Base-by-base conservation (phyloP, 2,797 vertebrate genomes). In the Spizella passerina region DNA sequence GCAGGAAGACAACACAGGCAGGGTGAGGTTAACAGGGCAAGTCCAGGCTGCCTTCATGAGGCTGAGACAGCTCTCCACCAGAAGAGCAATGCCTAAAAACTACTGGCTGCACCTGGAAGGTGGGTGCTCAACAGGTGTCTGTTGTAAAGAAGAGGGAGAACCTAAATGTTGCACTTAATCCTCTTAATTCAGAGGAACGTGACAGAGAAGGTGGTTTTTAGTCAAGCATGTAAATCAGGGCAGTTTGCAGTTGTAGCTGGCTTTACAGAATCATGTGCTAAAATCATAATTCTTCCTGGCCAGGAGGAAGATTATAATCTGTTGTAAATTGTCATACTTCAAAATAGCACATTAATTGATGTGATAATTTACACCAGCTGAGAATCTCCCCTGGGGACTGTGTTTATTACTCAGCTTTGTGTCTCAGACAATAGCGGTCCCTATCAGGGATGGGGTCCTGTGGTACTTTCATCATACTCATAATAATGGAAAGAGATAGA, bases 231-330 rank as follows among this genome's bases (percentile, higher is more conserved):
- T 93, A 81, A 92, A 90, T 81, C 76, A 55, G 0, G 0, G 61
- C 3, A 5, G 53, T 69, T 78, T 75, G 50, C 47, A 41, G 26
- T 16, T 56, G 60, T 63, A 90, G 79, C 61, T 56, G 12, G 15
- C 44, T 91, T 79, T 70, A 86, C 66, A 9, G 1, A 90, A 83
- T 50, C 2, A 0, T 60, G 26, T 14, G 52, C 59, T 93, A 81
- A 83, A 82, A 90, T 50, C 83, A 61, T 63, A 72, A 88, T 79
- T 93, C 86, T 94, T 91, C 59, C 63, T 86, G 93, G 70, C 93
- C 92, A 88, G 82, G 90, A 91, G 93, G 88, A 91, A 95, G 93
- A 95, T 94, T 92, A 91, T 95, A 63, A 94, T 93, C 91, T 90
- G 86, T 82, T 95, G 92, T 93, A 91, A 93, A 95, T 57, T 90